phyloP scores from a whole-genome alignment of 2,797 vertebrate species.

The Malurus splendens region DNA sequence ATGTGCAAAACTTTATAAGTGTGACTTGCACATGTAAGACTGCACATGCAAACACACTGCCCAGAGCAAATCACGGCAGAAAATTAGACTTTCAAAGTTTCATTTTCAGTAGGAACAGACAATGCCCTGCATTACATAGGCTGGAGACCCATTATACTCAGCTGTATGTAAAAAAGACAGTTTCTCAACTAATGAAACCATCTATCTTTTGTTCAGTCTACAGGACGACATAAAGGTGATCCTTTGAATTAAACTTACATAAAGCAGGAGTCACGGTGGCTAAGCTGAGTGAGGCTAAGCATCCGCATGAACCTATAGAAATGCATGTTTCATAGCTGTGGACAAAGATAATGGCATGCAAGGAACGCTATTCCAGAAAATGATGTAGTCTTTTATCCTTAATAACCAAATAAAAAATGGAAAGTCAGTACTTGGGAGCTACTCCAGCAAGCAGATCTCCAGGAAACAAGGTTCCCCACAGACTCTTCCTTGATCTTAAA shows the following conservation, averaged over 20 bases:
- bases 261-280: not conserved
- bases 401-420: constrained; percentile 75
- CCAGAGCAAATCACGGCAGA: not conserved
- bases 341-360: constrained; percentile 64
- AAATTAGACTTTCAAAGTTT: not conserved
- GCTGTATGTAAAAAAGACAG: constrained; percentile 25
- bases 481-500: constrained; percentile 77
- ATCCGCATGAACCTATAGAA: constrained; percentile 39
- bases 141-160: not conserved
- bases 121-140: not conserved
- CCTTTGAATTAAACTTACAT: constrained; percentile 40
- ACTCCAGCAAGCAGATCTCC: constrained; percentile 67
- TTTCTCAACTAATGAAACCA: constrained; percentile 10
- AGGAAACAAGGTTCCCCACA: constrained; percentile 74
- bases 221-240: not conserved
- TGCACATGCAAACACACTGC: not conserved
- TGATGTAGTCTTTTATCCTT: constrained; percentile 66
- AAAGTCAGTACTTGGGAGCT: constrained; percentile 66
- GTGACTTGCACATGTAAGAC: not conserved
- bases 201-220: constrained; percentile 5
- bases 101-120: not conserved
- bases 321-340: constrained; percentile 42
- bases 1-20: not conserved
- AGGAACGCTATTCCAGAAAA: constrained; percentile 59
- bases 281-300: not conserved